phyloP scores from a whole-genome alignment of 2,888 invertebrate genomes.

The Drosophila tripunctata region DNA sequence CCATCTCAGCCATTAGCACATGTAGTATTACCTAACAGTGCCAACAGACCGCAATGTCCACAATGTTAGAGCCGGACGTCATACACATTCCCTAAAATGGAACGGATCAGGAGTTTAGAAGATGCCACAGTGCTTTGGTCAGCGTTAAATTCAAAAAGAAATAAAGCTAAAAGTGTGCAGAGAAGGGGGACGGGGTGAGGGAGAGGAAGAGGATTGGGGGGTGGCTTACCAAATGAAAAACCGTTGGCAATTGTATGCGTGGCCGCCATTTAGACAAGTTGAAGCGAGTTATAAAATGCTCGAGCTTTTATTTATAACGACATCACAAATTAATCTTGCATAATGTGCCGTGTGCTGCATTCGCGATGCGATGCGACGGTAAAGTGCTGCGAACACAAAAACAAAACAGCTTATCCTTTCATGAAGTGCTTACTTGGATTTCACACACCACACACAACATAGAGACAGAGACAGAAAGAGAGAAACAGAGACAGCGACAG shows the following conservation, averaged over 20 bases:
- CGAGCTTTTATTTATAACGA: conserved; percentile 75
- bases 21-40: conserved; percentile 66
- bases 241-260: conserved; percentile 23
- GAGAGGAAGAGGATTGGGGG: neutral
- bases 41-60: conserved; percentile 53
- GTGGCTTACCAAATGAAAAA: conserved; percentile 7
- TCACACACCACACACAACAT: conserved; percentile 32
- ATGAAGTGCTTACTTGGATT: conserved; percentile 60
- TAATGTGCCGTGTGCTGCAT: conserved; percentile 65
- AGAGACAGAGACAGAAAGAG: too few relatives aligned
- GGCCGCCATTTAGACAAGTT: conserved; percentile 40
- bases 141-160: neutral
- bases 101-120: neutral
- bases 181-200: neutral
- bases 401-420: conserved; percentile 69
- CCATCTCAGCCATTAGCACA: conserved; percentile 27
- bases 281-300: conserved; percentile 65
- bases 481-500: too few relatives aligned
- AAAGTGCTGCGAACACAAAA: conserved; percentile 15
- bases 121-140: conserved; percentile 2
- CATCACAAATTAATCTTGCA: conserved; percentile 77
- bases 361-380: neutral
- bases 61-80: conserved; percentile 24
- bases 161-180: neutral
- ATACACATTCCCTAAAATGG: conserved; percentile 4